Conservation (phyloP, 35 echinoderm and acorn worm species). For the Ptychodera flava region DNA sequence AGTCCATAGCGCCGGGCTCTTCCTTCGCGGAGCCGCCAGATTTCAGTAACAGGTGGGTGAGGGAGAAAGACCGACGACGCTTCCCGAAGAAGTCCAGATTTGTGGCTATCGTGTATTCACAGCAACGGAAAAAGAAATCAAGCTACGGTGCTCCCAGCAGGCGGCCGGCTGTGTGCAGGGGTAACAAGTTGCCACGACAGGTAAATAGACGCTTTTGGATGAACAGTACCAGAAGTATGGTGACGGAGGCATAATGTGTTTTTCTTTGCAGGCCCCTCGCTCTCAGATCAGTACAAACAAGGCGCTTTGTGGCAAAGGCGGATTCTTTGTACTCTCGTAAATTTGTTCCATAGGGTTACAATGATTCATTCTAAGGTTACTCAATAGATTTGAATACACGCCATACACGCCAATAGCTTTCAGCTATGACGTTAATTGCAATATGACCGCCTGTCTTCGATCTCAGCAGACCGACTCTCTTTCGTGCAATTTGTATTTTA, state of each 20-base stretch:
- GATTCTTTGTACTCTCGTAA: background rate
- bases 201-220: background rate
- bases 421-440: no score
- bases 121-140: no score
- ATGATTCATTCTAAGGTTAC: background rate
- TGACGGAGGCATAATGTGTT: background rate
- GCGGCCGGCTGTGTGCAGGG: background rate
- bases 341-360: background rate
- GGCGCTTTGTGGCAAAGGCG: background rate
- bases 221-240: no score
- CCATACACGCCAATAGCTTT: no score
- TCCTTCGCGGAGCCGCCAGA: no score
- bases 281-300: background rate
- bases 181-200: background rate
- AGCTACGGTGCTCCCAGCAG: background rate
- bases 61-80: no score
- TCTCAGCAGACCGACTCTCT: no score
- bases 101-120: no score
- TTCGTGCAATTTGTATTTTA: no score
- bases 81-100: no score
- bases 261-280: background rate
- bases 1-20: background rate
- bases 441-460: no score
- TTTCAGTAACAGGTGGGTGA: no score
- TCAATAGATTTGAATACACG: background rate